Evolutionary conservation across 1,140 invertebrate species (phyloP), one percentile per base, ranked within the genome.

Genomic region (Panagrolaimus sp.): DNA sequence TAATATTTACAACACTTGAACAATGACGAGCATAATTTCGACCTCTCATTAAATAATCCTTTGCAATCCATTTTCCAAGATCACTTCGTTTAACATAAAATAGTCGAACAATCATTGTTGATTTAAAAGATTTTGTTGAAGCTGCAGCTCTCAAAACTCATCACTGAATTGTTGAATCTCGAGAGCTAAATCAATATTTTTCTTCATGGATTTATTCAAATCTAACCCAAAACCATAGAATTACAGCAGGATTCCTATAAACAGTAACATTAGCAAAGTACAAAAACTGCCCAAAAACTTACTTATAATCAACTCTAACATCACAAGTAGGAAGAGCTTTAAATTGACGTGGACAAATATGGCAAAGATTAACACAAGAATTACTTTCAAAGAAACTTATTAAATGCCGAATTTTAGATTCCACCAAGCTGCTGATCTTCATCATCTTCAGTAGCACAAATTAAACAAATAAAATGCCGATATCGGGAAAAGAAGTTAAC

Each of bases 401-500:
- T 43, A 98, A 87, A 83, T 93, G 89, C 67, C 96, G 87, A 75
- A 98, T 90, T 88, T 94, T 95, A 63, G 94, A 96, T 84, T 98
- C 95, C 9, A 99, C 91, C 69, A 98, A 88, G 15, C 96, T 95
- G 83, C 90, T 74, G 83, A 85, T 86, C 26, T 63, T 71, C 26
- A 52, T 78, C 80, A 32, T 81, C 71, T 28, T 80, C 70, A 12
- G 62, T 71, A 43, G 66, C 63, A 43, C 76, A 75, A 12, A 78
- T 24, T 4, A 82, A 26, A 26, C 69, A 63, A 17, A 83, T 74
- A 68, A 76, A 83, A 64, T 87, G 89, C 87, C 86, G 92, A 86
- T 98, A 99, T 86, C 94, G 92, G 0, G 87, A 85, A 85, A 96
- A 97, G 86, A 98, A 99, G 81, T 91, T 91, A 10, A 91, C 90